Conservation (phyloP, 2,888 invertebrate species). For the Autographa gamma region DNA sequence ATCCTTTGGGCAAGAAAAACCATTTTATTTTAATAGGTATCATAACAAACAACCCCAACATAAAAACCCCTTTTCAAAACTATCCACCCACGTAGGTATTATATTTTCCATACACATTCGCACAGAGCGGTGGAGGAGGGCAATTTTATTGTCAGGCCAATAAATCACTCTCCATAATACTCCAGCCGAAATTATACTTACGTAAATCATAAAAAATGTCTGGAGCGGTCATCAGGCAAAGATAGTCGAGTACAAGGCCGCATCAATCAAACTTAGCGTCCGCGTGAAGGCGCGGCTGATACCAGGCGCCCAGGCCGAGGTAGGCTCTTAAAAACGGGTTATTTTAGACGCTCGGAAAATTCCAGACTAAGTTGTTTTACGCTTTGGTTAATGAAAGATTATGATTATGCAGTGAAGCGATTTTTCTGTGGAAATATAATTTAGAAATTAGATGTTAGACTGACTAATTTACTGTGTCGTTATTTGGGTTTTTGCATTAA, state of each 20-base stretch:
- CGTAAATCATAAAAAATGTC: constrained; percentile 63
- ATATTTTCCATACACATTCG: neutral
- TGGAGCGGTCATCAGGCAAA: constrained; percentile 55
- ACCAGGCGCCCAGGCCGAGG: constrained; percentile 12
- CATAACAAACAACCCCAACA: neutral
- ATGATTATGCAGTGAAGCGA: neutral
- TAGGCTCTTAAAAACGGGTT: neutral
- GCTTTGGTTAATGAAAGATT: neutral
- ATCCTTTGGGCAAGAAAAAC: neutral
- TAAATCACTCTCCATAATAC: constrained; percentile 62
- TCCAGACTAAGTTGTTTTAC: neutral
- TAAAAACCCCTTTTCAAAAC: neutral
- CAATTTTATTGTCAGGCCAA: constrained; percentile 35
- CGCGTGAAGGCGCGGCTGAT: constrained; percentile 29
- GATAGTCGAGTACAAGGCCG: constrained; percentile 57
- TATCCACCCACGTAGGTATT: neutral
- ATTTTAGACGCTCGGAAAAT: neutral
- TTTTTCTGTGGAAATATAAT: neutral
- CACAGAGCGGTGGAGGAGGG: constrained; percentile 22
- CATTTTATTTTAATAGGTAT: neutral
- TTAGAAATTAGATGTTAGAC: neutral
- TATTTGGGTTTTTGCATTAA: neutral
- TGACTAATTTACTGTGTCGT: neutral
- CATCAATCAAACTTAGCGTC: constrained; percentile 71
- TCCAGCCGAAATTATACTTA: constrained; percentile 58